phyloP scores from a whole-genome alignment of 2,113 vertebrate species.

The Pristiophorus japonicus region DNA sequence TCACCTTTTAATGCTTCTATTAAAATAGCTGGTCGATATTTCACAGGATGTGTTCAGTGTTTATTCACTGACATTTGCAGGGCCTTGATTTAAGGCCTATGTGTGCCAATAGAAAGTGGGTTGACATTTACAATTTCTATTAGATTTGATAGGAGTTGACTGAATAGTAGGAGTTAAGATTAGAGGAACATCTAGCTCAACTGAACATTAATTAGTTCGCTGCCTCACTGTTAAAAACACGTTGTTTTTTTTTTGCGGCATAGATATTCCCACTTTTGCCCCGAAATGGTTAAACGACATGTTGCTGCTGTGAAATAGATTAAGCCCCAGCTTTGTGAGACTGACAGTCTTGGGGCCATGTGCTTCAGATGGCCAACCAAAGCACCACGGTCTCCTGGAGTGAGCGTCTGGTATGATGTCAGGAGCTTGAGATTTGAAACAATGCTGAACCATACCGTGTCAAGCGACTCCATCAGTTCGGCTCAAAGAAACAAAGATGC shows the following conservation, averaged over 20 bases:
- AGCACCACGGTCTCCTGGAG: background rate
- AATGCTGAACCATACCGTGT: background rate
- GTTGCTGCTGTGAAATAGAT: background rate
- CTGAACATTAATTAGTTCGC: background rate
- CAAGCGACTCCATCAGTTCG: background rate
- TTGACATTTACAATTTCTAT: background rate
- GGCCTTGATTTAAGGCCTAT: background rate
- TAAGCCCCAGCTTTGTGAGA: background rate
- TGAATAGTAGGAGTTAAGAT: background rate
- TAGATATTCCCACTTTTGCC: background rate
- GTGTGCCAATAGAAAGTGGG: background rate
- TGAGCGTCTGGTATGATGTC: background rate
- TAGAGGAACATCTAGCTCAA: background rate
- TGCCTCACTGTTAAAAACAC: background rate
- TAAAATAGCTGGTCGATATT: background rate
- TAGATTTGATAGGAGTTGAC: background rate
- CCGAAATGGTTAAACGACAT: background rate
- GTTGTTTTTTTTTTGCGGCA: background rate
- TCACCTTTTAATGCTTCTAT: background rate
- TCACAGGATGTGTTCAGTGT: background rate
- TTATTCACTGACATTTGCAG: background rate
- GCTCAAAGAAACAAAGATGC: background rate
- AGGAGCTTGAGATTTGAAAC: background rate
- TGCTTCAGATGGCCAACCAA: background rate
- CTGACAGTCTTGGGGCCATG: background rate